Evolutionary conservation across 2,113 vertebrate genomes (phyloP), one percentile per base, ranked within the genome.

Genomic region (Todiramphus saurophagus): DNA sequence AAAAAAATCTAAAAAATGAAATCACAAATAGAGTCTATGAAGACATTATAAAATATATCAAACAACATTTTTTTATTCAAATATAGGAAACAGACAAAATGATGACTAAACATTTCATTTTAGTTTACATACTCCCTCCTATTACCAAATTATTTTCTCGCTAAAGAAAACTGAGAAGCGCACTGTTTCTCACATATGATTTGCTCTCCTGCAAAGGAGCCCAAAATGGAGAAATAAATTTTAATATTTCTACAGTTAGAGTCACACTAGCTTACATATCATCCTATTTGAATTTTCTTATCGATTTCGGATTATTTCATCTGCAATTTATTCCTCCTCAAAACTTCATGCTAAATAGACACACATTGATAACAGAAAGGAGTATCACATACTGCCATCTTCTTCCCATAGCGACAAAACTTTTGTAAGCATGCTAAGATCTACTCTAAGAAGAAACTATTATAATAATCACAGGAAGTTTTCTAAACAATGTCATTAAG

Each of bases 301-400:
- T 27, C 30, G 50, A 13, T 3, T 84, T 67, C 35, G 10, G 59
- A 44, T 33, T 76, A 69, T 44, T 87, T 69, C 13, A 74, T 50
- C 35, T 62, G 8, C 33, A 75, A 63, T 63, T 84, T 72, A 83
- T 46, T 79, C 6, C 10, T 9, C 19, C 6, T 0, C 2, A 35
- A 35, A 63, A 60, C 16, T 37, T 73, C 2, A 30, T 19, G 35
- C 35, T 87, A 60, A 73, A 68, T 21, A 70, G 27, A 43, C 18
- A 48, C 16, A 39, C 0, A 0, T 33, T 16, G 4, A 14, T 50
- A 55, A 56, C 13, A 87, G 31, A 88, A 90, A 53, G n/a, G 18
- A 62, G 21, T 17, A 80, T 55, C 21, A 13, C 0, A 0, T 46
- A 69, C 30, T 87, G 48, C 58, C 46, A 50, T 3, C 1, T 44